A percentile compares a stretch with the other conserved stretches of the same genome.
These are phyloP conservation scores for Drosophila grimshawi DNA, from an alignment of 1,140 invertebrate species.

Conservation along the genomic window DNA sequence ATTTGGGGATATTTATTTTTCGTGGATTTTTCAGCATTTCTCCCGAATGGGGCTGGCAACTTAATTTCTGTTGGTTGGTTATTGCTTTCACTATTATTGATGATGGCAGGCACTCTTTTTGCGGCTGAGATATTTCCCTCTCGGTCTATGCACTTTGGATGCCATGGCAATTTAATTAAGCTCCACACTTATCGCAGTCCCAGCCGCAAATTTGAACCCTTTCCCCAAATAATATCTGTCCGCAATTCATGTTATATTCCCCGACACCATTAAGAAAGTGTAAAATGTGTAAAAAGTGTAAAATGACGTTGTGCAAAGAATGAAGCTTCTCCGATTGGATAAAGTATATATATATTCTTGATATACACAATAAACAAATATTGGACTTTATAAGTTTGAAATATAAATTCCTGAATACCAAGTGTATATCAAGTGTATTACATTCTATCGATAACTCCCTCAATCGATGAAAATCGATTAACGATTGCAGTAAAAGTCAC, in stretches of 20 bases:
- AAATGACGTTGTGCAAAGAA: too few species aligned
- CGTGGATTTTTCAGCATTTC: conserved; percentile 8
- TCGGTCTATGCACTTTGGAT: conserved; percentile 10
- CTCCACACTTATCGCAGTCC: conserved; percentile 67
- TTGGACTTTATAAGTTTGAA: too few species aligned
- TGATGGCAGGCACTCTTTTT: conserved; percentile 1
- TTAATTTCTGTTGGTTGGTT: conserved; percentile 26
- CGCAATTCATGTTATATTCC: conserved; percentile 12
- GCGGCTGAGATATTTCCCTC: neutral
- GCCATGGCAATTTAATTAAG: conserved; percentile 73
- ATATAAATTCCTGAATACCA: too few species aligned
- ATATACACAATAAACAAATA: too few species aligned
- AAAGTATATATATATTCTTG: too few species aligned
- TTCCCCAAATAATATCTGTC: conserved; percentile 10
- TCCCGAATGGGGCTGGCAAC: conserved; percentile 35
- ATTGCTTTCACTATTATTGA: neutral
- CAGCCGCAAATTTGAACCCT: conserved; percentile 21
- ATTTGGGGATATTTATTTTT: conserved; percentile 5
- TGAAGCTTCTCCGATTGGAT: too few species aligned
- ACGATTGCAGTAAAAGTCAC: too few species aligned
- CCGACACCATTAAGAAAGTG: neutral
- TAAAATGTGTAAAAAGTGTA: too few species aligned
- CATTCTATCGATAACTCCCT: too few species aligned
- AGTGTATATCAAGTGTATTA: too few species aligned
- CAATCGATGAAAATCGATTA: too few species aligned